Conservation (phyloP, 2,888 invertebrate species). For the Autographa pulchrina region DNA sequence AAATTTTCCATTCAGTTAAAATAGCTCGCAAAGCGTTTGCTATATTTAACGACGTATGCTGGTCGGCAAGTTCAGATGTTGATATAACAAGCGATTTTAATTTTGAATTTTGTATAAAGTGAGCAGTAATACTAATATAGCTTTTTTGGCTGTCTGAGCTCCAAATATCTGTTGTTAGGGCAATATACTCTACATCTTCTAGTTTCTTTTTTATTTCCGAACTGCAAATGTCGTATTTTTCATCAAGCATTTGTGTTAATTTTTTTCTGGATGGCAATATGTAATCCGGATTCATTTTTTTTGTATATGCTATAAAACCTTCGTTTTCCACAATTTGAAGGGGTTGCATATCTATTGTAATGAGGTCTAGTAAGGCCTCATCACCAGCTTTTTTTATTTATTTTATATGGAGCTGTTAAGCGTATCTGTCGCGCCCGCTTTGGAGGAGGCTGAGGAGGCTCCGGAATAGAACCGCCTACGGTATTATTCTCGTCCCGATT, state of each 20-base stretch:
- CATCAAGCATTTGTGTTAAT: constrained; percentile 19
- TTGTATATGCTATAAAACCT: constrained; percentile 16
- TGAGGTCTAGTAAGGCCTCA: too few relatives aligned
- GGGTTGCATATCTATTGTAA: too few relatives aligned
- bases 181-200: constrained; percentile 19
- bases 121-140: too few relatives aligned
- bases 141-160: constrained; percentile 8
- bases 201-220: constrained; percentile 22
- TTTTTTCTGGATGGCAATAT: constrained; percentile 28
- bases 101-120: too few relatives aligned
- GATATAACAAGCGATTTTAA: too few relatives aligned
- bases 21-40: constrained; percentile 21
- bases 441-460: constrained; percentile 21
- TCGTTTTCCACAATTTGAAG: constrained; percentile 21
- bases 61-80: too few relatives aligned
- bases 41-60: constrained; percentile 19
- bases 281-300: constrained; percentile 28
- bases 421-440: too few relatives aligned
- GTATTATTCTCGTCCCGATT: constrained; percentile 24
- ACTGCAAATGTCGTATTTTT: constrained; percentile 18
- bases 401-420: constrained; percentile 29
- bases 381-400: too few relatives aligned
- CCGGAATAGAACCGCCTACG: constrained; percentile 20
- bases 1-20: constrained; percentile 21
- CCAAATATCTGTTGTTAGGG: constrained; percentile 17